Evolutionary conservation across 2,797 vertebrate genomes (phyloP), one percentile per base, ranked within the genome.

Genomic region (Sylvilagus floridanus): DNA sequence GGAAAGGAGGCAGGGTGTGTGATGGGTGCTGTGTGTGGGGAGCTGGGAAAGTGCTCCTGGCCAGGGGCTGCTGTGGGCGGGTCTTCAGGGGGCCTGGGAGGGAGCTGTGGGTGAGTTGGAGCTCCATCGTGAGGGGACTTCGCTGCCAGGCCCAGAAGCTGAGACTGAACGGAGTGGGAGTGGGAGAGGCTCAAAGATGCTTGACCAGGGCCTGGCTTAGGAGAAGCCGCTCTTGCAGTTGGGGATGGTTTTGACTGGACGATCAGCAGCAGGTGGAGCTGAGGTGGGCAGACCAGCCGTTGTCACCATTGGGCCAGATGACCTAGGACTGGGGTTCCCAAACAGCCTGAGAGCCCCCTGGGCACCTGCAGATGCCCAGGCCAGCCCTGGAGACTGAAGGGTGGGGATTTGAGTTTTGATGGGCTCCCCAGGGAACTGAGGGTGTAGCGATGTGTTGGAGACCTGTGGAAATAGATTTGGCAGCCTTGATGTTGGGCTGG

Each of bases 21-120:
- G 2, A 62, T 6, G 2, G 30, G 0, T 1, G 19, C 14, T 6
- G 11, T 4, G 57, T 19, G 32, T 7, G 52, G 21, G 37, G 3
- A 28, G 12, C 65, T 50, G 85, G 63, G 47, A 22, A 5, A 1
- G 9, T 28, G 50, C 26, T 72, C 76, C 24, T 0, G 13, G 66
- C 72, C 4, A 19, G 16, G 19, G 28, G 35, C 12, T 65, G 35
- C n/a, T 47, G 10, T 30, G 21, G 73, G 42, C 68, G 10, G 50
- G 24, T 22, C 50, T 35, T 57, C 13, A 24, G 35, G 78, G 22
- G 52, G 30, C 1, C 3, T 7, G 54, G 26, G 17, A 50, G 52
- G 13, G 28, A 57, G 35, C 19, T 12, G 0, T 10, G 22, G 32
- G 35, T 72, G 86, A 5, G 35, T 57, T 47, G 19, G 14, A 32